These are phyloP conservation scores for Apodemus sylvaticus DNA, from an alignment of 2,113 vertebrate genomes.

Conservation along the genomic window DNA sequence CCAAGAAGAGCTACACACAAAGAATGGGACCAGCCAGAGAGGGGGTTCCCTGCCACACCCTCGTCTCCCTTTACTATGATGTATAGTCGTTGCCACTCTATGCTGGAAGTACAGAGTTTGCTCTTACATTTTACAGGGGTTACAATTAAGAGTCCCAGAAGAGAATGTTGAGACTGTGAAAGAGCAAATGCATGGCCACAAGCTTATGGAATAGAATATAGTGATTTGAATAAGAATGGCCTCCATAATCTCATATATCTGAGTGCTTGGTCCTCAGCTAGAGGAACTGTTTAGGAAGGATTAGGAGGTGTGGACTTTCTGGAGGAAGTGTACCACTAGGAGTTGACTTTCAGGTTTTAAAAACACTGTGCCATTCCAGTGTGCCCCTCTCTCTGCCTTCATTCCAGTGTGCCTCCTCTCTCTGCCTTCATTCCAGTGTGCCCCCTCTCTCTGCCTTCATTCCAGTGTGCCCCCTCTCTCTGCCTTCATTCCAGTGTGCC, in stretches of 20 bases:
- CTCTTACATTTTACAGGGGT: neutral
- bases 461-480: no score
- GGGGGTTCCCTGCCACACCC: neutral
- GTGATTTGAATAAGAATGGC: neutral
- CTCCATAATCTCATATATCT: neutral
- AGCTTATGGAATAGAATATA: no score
- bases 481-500: no score
- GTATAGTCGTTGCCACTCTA: neutral
- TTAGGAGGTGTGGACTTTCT: neutral
- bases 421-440: no score
- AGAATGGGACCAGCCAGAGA: neutral
- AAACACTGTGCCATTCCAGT: neutral
- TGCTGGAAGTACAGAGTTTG: neutral
- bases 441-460: no score
- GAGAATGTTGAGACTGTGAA: neutral
- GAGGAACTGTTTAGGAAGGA: neutral
- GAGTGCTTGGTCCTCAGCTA: neutral
- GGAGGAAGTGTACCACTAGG: neutral
- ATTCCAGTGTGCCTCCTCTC: no score
- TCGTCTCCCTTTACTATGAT: neutral
- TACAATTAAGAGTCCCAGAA: neutral
- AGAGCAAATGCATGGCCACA: neutral
- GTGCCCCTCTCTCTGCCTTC: no score
- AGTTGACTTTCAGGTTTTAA: neutral
- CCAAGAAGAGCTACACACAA: neutral